A percentile compares a stretch with the other conserved stretches of the same genome.
These are phyloP conservation scores for Macrotus californicus DNA, from an alignment of 2,113 vertebrate species.

Conservation along the genomic window DNA sequence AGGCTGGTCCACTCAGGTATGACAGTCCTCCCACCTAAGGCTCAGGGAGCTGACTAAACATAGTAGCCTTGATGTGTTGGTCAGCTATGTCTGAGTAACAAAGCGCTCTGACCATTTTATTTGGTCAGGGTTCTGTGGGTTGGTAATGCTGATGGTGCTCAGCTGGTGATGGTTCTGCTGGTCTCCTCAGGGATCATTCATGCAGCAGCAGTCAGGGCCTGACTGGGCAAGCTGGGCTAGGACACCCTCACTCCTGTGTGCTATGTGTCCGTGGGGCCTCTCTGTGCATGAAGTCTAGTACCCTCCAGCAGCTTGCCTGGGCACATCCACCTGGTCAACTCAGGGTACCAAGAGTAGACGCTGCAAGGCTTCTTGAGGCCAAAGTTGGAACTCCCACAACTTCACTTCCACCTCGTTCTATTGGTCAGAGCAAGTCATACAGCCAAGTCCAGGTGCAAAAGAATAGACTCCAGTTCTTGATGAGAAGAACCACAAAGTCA, in stretches of 20 bases:
- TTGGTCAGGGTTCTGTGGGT: neutral
- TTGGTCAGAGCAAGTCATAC: neutral
- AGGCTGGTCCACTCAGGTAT: neutral
- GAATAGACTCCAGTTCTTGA: neutral
- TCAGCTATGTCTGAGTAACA: slow-evolving; percentile 1
- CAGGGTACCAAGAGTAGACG: neutral
- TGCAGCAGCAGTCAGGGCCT: neutral
- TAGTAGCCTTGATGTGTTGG: neutral
- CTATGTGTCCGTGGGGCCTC: neutral
- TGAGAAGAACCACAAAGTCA: neutral
- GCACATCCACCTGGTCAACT: neutral
- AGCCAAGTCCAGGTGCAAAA: neutral
- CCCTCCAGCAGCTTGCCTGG: neutral
- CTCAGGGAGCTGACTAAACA: neutral
- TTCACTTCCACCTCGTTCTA: neutral
- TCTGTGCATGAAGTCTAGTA: neutral
- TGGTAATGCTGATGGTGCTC: neutral
- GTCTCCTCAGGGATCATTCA: neutral
- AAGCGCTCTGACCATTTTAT: neutral
- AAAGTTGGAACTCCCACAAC: neutral
- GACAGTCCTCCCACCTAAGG: neutral
- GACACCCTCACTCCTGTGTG: neutral
- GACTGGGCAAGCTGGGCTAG: neutral
- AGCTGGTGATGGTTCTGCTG: neutral
- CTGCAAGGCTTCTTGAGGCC: neutral